These are phyloP conservation scores for Cephus sareptanus DNA, from an alignment of 2,888 invertebrate species.

Conservation along the genomic window DNA sequence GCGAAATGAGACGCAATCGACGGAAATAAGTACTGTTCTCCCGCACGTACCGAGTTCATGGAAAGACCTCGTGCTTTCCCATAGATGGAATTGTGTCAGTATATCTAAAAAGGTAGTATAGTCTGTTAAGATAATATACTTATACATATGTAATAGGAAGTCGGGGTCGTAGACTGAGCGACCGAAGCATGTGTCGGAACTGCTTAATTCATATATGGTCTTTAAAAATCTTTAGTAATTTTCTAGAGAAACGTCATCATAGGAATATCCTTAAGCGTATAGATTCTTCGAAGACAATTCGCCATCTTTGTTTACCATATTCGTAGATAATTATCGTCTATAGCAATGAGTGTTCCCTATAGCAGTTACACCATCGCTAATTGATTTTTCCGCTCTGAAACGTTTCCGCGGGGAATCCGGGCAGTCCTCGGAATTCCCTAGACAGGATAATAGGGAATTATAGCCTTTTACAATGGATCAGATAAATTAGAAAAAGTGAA, in stretches of 20 bases:
- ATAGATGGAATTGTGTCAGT: not conserved
- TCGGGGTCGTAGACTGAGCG: not conserved
- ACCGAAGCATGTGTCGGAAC: not conserved
- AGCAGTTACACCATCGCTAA: not conserved
- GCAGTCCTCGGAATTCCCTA: not conserved
- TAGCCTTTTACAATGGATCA: not conserved
- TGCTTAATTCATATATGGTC: not conserved
- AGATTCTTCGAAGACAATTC: not conserved
- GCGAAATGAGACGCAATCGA: not conserved
- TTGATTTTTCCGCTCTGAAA: not conserved
- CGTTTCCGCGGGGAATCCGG: not conserved
- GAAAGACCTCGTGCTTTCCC: not conserved
- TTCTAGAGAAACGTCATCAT: not conserved
- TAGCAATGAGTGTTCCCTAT: not conserved
- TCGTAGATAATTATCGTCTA: not conserved
- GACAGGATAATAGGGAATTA: not conserved
- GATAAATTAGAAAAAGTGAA: not conserved
- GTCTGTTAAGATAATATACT: not conserved
- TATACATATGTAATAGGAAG: not conserved
- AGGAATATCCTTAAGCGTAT: not conserved
- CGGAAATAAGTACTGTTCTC: not conserved
- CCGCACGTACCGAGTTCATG: not conserved
- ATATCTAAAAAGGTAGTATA: not conserved
- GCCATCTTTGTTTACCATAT: not conserved
- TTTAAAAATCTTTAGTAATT: not conserved